Conservation (phyloP, 2,113 vertebrate genomes). For the Crotalus horridus region DNA sequence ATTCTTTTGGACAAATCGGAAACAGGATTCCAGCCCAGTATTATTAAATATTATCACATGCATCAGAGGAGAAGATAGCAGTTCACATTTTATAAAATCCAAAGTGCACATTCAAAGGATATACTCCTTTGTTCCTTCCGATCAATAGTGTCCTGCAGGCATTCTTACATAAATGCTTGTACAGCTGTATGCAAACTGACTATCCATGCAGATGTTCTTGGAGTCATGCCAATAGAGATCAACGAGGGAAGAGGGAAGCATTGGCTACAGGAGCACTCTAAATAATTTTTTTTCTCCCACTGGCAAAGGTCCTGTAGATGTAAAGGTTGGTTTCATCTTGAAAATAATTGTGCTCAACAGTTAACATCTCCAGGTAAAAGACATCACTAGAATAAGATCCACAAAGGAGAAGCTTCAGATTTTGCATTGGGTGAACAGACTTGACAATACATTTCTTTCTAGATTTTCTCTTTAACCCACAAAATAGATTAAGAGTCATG, state of each 20-base stretch:
- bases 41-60: not conserved
- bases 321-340: not conserved
- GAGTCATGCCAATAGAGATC: not conserved
- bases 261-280: not conserved
- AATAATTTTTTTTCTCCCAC: not conserved
- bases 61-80: fast-evolving
- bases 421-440: not conserved
- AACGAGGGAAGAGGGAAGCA: not conserved
- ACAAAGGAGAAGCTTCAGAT: not conserved
- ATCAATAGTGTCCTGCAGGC: not conserved
- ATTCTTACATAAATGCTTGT: not conserved
- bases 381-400: not conserved
- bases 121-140: not conserved
- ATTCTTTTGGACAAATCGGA: not conserved
- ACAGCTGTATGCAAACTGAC: not conserved
- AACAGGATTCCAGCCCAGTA: not conserved
- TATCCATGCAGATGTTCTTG: not conserved
- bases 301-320: not conserved
- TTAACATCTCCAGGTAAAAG: not conserved
- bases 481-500: not conserved
- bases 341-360: not conserved
- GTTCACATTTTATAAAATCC: not conserved
- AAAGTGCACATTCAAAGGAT: not conserved
- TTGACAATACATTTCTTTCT: fast-evolving
- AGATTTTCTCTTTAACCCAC: not conserved